Evolutionary conservation across 2,888 invertebrate species (phyloP).

Genomic region (Euzophera pinguis): DNA sequence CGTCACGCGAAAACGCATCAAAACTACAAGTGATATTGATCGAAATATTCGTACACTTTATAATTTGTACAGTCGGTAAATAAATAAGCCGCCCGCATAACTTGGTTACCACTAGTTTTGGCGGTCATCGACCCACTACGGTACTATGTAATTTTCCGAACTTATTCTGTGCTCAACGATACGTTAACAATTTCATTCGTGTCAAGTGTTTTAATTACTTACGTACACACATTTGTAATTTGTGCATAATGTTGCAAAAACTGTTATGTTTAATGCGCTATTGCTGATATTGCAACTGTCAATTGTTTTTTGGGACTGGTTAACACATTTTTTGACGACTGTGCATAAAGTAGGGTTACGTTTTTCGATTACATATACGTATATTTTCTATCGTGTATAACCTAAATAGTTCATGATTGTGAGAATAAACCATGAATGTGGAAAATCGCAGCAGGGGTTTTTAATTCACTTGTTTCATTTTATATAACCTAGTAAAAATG

Average conservation of each 20-base stretch:
- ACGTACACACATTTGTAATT: not conserved
- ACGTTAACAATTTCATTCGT: constrained; percentile 10
- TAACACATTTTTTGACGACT: not conserved
- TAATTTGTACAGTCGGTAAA: constrained; percentile 20
- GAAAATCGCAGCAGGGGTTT: no score
- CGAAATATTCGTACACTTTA: not conserved
- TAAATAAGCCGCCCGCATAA: constrained; percentile 31
- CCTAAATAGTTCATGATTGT: no score
- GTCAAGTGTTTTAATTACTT: constrained; percentile 4
- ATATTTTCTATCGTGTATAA: no score
- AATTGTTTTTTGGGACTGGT: not conserved
- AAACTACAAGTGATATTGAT: not conserved
- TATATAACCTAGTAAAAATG: no score
- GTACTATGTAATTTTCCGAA: constrained; percentile 18
- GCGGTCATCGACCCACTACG: constrained; percentile 25
- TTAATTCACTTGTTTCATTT: no score
- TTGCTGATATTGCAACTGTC: not conserved
- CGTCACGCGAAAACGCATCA: no score
- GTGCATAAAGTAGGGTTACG: not conserved
- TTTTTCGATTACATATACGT: no score
- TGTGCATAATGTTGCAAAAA: not conserved
- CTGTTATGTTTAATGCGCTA: not conserved
- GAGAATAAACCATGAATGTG: no score
- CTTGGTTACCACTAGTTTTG: constrained; percentile 21
- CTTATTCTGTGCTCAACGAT: constrained; percentile 10